A percentile compares a stretch with the other conserved stretches of the same genome.
These are phyloP conservation scores for Condylura cristata DNA, from an alignment of 2,113 vertebrate species.

Conservation along the genomic window DNA sequence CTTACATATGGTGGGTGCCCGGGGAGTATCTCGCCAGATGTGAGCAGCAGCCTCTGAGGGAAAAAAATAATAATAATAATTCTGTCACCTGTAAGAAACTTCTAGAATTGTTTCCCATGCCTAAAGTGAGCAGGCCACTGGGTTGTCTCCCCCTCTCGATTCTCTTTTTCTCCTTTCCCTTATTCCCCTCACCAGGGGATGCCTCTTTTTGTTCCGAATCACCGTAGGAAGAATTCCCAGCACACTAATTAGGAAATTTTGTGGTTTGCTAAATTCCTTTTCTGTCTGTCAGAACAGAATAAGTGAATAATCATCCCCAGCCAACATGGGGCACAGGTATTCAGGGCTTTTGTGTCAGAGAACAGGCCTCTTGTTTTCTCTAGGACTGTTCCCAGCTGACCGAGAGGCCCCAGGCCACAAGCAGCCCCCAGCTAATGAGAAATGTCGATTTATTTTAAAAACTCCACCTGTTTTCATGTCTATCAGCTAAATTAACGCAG, in stretches of 20 bases:
- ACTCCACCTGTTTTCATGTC: slow-evolving; percentile 67
- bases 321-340: slow-evolving; percentile 49
- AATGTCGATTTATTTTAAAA: slow-evolving; percentile 68
- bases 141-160: neutral
- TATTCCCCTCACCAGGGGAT: neutral
- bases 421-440: slow-evolving; percentile 71
- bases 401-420: slow-evolving; percentile 13
- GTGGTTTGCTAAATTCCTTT: slow-evolving; percentile 68
- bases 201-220: slow-evolving; percentile 9
- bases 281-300: slow-evolving; percentile 62
- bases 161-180: neutral
- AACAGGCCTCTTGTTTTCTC: slow-evolving; percentile 44
- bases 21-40: slow-evolving; percentile 83
- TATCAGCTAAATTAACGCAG: slow-evolving; percentile 78
- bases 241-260: slow-evolving; percentile 70
- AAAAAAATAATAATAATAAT: neutral
- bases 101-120: slow-evolving; percentile 47
- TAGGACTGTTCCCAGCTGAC: slow-evolving; percentile 36
- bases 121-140: neutral
- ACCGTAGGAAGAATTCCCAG: slow-evolving; percentile 56
- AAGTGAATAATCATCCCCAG: neutral
- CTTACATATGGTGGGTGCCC: slow-evolving; percentile 87
- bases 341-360: neutral
- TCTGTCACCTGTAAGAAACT: slow-evolving; percentile 63
- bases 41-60: slow-evolving; percentile 67